Conservation (phyloP, 1,140 invertebrate species). For the Carcinoscorpius rotundicauda region DNA sequence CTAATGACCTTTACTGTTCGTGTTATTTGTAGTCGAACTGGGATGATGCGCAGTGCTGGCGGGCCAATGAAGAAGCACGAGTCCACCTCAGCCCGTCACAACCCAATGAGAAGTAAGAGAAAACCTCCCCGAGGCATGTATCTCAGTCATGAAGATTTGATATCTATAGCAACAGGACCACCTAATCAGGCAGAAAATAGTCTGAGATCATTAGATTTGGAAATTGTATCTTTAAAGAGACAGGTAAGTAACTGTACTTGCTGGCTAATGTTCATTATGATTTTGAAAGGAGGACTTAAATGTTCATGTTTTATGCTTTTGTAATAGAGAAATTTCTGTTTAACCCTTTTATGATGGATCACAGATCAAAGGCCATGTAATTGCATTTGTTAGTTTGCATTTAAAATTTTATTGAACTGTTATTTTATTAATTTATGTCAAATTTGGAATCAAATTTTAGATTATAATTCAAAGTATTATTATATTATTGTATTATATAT, state of each 20-base stretch:
- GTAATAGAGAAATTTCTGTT: too few relatives aligned
- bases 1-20: too few relatives aligned
- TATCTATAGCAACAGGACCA: conserved; percentile 60
- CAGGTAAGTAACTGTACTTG: conserved; percentile 51
- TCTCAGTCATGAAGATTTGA: conserved; percentile 90
- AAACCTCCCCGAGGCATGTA: conserved; percentile 91
- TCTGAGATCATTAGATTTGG: conserved; percentile 79
- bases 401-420: too few relatives aligned
- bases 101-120: conserved; percentile 53
- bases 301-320: too few relatives aligned
- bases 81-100: conserved; percentile 30
- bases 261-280: neutral
- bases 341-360: too few relatives aligned
- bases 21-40: conserved; percentile 49
- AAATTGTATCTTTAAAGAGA: conserved; percentile 84
- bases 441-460: too few relatives aligned
- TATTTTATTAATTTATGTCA: too few relatives aligned
- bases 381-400: too few relatives aligned
- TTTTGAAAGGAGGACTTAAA: too few relatives aligned
- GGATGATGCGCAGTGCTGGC: conserved; percentile 55
- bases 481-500: too few relatives aligned
- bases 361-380: too few relatives aligned
- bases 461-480: too few relatives aligned
- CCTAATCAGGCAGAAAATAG: conserved; percentile 63
- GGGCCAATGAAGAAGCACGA: conserved; percentile 42